Evolutionary conservation across 2,888 invertebrate genomes (phyloP), one percentile per base, ranked within the genome.

Genomic region (Aleiodes alternator): DNA sequence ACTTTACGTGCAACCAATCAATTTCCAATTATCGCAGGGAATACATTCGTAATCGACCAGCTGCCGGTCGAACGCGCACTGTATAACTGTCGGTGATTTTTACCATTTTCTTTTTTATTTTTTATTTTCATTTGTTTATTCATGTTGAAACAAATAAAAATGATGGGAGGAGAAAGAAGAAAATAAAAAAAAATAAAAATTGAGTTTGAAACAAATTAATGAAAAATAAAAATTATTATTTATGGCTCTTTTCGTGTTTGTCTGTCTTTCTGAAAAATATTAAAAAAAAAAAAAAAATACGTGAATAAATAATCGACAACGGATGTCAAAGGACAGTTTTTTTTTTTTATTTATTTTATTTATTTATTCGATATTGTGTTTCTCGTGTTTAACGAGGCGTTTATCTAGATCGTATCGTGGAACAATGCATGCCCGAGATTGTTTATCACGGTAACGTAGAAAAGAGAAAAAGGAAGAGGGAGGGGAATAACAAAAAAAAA

Each of bases 21-120:
- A 76, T 76, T 76, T 76, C 68, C 76, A 76, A 76, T 76, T 76
- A 76, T 76, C 69, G 71, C 69, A 53, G 51, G 72, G 64, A 75
- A 76, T 76, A 72, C 76, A 76, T 76, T 76, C 68, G 76, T 76
- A 76, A 76, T 76, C 76, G 76, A 76, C 76, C 69, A 72, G 48
- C 75, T 72, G 66, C 69, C 57, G 68, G 57, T 68, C 68, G 51
- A 72, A 51, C 76, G 56, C 43, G 51, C 12, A 51, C 73, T 55
- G 51, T 75, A 55, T 50, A 64, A 64, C 43, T 31, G 55, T 64
- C 57, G 34, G 29, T n/a, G 69, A 56, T 61, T 56, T 55, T 73
- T 69, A 51, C n/a, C 55, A n/a, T 75, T 66, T 53, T 16, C 4
- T 34, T 34, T 6, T 34, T 6, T 34, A 0, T 6, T 34, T 55